Evolutionary conservation across 2,113 vertebrate species (phyloP).

Genomic region (Saguinus midas): DNA sequence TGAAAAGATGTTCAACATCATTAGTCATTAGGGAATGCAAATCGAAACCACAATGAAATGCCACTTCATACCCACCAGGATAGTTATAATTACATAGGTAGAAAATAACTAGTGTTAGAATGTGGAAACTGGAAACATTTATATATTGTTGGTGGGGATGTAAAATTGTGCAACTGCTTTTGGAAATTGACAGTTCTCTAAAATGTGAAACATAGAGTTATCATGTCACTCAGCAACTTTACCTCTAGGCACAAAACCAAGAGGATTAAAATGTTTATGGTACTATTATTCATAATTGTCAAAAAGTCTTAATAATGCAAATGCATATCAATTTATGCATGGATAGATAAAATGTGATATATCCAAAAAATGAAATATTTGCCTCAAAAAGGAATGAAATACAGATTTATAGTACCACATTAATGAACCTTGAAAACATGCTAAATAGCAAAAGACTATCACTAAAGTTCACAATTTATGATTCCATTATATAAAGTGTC

Average conservation of each 20-base stretch:
- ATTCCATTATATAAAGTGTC: background rate
- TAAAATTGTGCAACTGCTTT: background rate
- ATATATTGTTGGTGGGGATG: background rate
- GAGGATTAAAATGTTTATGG: background rate
- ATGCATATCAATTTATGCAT: background rate
- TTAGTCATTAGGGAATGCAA: background rate
- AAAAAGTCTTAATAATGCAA: background rate
- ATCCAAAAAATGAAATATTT: background rate
- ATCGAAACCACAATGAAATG: background rate
- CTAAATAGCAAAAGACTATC: background rate
- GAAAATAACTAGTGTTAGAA: background rate
- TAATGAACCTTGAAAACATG: background rate
- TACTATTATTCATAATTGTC: background rate
- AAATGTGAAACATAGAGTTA: background rate
- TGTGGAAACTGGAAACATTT: background rate
- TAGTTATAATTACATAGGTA: background rate
- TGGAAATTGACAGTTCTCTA: background rate
- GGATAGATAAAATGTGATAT: background rate
- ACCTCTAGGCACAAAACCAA: background rate
- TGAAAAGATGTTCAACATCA: background rate
- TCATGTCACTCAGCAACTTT: background rate
- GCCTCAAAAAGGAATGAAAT: background rate
- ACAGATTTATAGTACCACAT: background rate
- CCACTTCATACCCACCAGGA: background rate
- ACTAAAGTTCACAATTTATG: background rate